These are phyloP conservation scores for Petrolisthes manimaculis DNA, from an alignment of 2,888 invertebrate genomes.

Conservation along the genomic window DNA sequence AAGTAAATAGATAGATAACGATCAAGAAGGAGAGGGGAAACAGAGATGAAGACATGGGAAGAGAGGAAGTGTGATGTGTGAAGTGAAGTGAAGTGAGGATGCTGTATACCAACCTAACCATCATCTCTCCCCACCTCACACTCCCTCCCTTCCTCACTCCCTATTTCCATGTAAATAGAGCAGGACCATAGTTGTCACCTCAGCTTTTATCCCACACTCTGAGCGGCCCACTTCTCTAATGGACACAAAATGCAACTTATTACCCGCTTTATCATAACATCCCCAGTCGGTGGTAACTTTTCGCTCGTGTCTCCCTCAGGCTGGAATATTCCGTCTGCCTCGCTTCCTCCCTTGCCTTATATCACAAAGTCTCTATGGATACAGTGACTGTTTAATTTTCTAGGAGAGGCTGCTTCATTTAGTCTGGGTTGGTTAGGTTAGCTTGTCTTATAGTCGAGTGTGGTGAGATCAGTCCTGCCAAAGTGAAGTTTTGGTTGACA, in stretches of 20 bases:
- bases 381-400: no score
- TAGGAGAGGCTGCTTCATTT: no score
- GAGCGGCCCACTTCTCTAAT: conserved; percentile 63
- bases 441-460: no score
- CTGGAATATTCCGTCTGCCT: neutral
- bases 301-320: conserved; percentile 40
- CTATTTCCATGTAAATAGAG: conserved; percentile 63
- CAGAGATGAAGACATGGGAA: neutral
- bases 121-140: conserved; percentile 6
- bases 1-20: neutral
- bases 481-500: no score
- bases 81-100: neutral
- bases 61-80: neutral
- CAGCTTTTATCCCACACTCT: conserved; percentile 61
- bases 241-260: conserved; percentile 65
- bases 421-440: no score
- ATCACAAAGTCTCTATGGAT: no score
- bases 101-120: neutral
- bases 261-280: conserved; percentile 62
- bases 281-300: conserved; percentile 20
- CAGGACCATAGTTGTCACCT: conserved; percentile 64
- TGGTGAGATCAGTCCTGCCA: no score
- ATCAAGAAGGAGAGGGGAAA: neutral
- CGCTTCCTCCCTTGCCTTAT: no score
- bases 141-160: conserved; percentile 17